phyloP scores from a whole-genome alignment of 1,140 invertebrate genomes.

The Sinonovacula constricta region DNA sequence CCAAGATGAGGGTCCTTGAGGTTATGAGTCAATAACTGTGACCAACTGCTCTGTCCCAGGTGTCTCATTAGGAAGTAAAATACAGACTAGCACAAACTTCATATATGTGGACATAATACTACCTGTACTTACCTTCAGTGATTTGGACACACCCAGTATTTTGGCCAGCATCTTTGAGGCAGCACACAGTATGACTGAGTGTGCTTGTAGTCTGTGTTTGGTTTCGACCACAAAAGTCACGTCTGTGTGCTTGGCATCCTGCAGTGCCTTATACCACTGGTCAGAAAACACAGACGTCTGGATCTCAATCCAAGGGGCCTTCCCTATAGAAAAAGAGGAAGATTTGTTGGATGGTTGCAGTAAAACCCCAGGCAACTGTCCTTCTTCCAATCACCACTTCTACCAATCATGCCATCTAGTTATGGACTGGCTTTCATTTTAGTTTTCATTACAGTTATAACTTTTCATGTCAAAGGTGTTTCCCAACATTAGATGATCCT shows the following conservation, averaged over 20 bases:
- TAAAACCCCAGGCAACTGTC: background rate
- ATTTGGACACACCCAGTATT: constrained; percentile 55
- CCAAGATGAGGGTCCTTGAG: too few relatives aligned
- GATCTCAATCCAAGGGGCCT: constrained; percentile 71
- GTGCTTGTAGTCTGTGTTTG: constrained; percentile 62
- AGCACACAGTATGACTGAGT: constrained; percentile 67
- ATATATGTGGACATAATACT: too few relatives aligned
- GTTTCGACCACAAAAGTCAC: constrained; percentile 67
- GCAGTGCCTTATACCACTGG: constrained; percentile 66
- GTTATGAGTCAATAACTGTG: too few relatives aligned
- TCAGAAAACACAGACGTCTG: constrained; percentile 70
- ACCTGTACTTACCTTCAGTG: constrained; percentile 49
- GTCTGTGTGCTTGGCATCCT: constrained; percentile 67
- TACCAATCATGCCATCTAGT: background rate
- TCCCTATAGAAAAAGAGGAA: constrained; percentile 63
- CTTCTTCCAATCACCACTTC: background rate
- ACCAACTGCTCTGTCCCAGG: too few relatives aligned
- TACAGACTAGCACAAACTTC: too few relatives aligned
- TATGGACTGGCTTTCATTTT: too few relatives aligned
- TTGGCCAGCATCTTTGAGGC: constrained; percentile 68
- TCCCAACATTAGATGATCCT: too few relatives aligned
- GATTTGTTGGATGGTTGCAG: background rate
- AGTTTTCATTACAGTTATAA: too few relatives aligned
- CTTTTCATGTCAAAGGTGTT: too few relatives aligned
- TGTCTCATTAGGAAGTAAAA: too few relatives aligned